phyloP scores from a whole-genome alignment of 2,113 vertebrate genomes.

The Seriola dumerili region DNA sequence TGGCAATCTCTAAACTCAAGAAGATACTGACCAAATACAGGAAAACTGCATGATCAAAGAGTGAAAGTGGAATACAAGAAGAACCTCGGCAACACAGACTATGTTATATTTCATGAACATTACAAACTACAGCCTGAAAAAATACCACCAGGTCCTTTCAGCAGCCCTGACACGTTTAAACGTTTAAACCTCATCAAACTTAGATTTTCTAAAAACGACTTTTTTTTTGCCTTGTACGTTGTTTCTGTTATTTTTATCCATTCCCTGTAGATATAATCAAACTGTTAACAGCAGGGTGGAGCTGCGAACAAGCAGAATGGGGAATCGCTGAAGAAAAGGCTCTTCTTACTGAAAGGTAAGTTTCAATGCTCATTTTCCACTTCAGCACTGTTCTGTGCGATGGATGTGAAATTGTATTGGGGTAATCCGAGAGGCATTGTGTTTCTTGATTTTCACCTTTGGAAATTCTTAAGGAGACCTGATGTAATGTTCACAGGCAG shows the following conservation, averaged over 20 bases:
- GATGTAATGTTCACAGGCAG: not conserved
- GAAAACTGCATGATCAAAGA: not conserved
- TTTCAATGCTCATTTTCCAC: conserved; percentile 61
- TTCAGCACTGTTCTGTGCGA: conserved; percentile 42
- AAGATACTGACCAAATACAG: not conserved
- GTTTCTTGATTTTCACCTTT: not conserved
- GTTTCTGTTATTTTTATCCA: conserved; percentile 28
- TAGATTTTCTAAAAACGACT: not conserved
- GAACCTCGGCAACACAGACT: not conserved
- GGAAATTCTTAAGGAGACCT: not conserved
- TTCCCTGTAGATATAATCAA: conserved; percentile 6
- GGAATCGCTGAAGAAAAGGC: conserved; percentile 62
- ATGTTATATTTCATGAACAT: not conserved
- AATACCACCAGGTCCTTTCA: not conserved
- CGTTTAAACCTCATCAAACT: not conserved
- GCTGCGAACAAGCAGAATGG: conserved; percentile 33
- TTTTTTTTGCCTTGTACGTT: not conserved
- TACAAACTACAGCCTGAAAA: not conserved
- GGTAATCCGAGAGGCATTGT: conserved; percentile 2
- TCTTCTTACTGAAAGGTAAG: conserved; percentile 56
- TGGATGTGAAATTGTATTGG: not conserved
- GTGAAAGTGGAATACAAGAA: not conserved
- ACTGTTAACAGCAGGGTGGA: not conserved
- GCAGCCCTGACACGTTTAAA: not conserved
- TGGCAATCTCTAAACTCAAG: not conserved